These are phyloP conservation scores for Cloeon dipterum DNA, from an alignment of 2,888 invertebrate species.

Conservation along the genomic window DNA sequence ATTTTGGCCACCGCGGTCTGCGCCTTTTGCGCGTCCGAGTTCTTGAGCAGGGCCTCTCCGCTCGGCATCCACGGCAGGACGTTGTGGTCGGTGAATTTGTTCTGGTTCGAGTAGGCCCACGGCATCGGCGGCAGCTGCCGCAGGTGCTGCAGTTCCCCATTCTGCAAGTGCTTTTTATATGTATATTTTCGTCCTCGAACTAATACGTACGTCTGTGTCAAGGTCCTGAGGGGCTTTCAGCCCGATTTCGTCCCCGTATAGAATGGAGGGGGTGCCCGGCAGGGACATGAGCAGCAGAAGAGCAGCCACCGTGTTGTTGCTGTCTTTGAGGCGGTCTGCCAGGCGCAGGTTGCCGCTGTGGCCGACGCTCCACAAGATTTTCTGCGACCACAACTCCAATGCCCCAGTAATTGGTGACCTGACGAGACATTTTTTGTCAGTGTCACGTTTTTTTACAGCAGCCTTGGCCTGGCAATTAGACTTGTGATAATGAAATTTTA, in stretches of 20 bases:
- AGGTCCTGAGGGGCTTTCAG: slow-evolving; percentile 32
- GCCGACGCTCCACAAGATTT: background rate
- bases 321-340: slow-evolving; percentile 25
- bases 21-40: slow-evolving; percentile 26
- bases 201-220: slow-evolving; percentile 20
- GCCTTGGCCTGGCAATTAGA: too few relatives aligned
- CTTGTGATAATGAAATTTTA: too few relatives aligned
- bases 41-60: slow-evolving; percentile 22
- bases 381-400: background rate
- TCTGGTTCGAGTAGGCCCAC: slow-evolving; percentile 22
- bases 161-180: slow-evolving; percentile 4
- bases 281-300: slow-evolving; percentile 54
- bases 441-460: too few relatives aligned
- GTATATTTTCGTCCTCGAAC: background rate
- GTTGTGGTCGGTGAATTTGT: slow-evolving; percentile 21
- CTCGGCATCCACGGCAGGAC: slow-evolving; percentile 41
- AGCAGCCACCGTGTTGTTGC: slow-evolving; percentile 41
- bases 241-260: slow-evolving; percentile 81
- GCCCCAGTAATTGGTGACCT: background rate
- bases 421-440: too few relatives aligned
- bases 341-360: slow-evolving; percentile 22
- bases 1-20: slow-evolving; percentile 25
- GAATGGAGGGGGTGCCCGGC: slow-evolving; percentile 68
- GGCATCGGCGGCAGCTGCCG: slow-evolving; percentile 49
- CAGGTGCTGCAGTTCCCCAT: slow-evolving; percentile 21